Evolutionary conservation across 2,888 invertebrate species (phyloP).

Genomic region (Penaeus monodon): DNA sequence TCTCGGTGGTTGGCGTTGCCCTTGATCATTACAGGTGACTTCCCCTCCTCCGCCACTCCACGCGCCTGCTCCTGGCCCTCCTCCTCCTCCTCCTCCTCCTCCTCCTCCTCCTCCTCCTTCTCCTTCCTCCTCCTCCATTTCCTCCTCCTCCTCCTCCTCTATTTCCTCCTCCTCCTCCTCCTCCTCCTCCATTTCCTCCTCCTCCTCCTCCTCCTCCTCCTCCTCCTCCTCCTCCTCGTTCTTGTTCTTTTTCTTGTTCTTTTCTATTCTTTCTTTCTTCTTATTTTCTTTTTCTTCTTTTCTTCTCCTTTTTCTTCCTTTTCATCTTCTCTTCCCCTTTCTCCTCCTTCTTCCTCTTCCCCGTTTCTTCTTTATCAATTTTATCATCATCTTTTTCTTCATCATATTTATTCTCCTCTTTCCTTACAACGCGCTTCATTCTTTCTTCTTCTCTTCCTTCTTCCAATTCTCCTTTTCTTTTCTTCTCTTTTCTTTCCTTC

Average conservation of each 20-base stretch:
- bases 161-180: not conserved
- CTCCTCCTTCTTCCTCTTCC: not conserved
- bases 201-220: not conserved
- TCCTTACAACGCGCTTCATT: not conserved
- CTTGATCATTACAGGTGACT: not conserved
- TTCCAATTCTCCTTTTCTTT: no score
- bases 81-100: not conserved
- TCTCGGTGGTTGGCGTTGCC: not conserved
- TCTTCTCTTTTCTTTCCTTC: no score
- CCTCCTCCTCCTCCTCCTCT: not conserved
- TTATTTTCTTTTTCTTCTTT: not conserved
- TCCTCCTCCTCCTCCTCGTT: not conserved
- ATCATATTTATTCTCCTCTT: not conserved
- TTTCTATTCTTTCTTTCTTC: not conserved
- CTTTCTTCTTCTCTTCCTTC: not conserved
- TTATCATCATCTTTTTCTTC: not conserved
- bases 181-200: not conserved
- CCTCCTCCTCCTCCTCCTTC: not conserved
- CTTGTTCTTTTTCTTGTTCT: not conserved
- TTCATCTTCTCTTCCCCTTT: not conserved
- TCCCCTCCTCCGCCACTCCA: not conserved
- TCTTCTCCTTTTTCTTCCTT: not conserved
- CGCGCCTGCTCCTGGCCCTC: not conserved
- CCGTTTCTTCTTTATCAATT: not conserved
- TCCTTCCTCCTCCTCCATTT: not conserved